Percentiles rank a stretch among this genome's conserved stretches.
Conservation (phyloP, 2,888 invertebrate genomes). For the Meiosimyza platycephala region DNA sequence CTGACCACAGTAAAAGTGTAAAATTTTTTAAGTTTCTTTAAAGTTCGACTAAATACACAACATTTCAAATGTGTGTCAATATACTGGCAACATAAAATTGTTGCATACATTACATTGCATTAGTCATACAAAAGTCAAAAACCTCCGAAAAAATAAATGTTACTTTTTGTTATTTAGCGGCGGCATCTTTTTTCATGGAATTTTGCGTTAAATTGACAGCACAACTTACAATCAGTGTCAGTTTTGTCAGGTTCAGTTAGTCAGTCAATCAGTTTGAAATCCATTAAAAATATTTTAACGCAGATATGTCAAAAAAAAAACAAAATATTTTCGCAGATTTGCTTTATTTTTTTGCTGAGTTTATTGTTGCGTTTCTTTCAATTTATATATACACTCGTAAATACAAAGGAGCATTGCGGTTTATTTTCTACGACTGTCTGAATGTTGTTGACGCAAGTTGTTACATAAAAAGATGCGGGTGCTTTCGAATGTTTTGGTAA, state of each 20-base stretch:
- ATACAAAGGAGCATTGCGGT: no score
- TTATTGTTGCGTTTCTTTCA: no score
- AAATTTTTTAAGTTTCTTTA: no score
- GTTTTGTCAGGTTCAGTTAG: constrained; percentile 8
- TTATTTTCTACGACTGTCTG: no score
- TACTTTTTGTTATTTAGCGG: constrained; percentile 3
- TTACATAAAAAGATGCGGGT: no score
- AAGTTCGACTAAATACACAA: no score
- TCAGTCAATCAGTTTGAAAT: background rate
- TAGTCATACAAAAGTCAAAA: constrained; percentile 10
- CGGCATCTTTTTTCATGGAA: constrained; percentile 4
- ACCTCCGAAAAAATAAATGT: background rate
- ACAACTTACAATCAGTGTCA: constrained; percentile 8
- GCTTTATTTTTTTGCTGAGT: background rate
- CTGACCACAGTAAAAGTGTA: no score
- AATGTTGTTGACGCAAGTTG: no score
- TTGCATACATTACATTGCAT: background rate
- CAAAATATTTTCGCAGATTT: constrained; percentile 7
- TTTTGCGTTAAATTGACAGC: constrained; percentile 5
- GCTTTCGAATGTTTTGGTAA: no score
- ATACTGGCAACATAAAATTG: background rate
- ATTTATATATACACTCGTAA: no score
- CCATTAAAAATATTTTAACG: constrained; percentile 25
- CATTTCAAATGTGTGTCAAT: no score
- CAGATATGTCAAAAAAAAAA: constrained; percentile 1